These are phyloP conservation scores for Varanus komodoensis DNA, from an alignment of 2,113 vertebrate species.

Conservation along the genomic window DNA sequence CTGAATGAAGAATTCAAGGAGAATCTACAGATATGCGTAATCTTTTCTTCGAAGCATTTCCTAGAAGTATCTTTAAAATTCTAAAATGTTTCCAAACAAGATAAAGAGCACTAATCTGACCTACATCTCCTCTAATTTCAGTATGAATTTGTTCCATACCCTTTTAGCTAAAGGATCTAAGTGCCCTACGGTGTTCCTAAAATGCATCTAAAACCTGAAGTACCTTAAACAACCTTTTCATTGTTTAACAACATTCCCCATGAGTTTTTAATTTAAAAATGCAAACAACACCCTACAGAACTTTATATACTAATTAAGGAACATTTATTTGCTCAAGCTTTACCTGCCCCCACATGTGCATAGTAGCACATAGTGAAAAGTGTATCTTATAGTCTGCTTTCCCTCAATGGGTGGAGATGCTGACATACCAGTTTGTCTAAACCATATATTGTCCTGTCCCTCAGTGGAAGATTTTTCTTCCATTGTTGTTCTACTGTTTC, in stretches of 20 bases:
- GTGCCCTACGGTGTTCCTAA: not conserved
- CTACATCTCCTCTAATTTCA: not conserved
- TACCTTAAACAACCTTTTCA: not conserved
- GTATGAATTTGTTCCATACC: not conserved
- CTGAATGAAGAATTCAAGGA: not conserved
- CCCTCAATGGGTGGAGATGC: too few species aligned
- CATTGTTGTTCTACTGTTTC: too few species aligned
- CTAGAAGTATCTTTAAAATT: not conserved
- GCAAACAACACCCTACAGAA: not conserved
- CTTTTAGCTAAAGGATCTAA: not conserved
- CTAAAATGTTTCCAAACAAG: not conserved
- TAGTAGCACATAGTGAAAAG: too few species aligned
- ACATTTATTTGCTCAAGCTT: not conserved
- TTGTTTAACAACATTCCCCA: not conserved
- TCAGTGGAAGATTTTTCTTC: too few species aligned
- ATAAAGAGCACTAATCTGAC: not conserved
- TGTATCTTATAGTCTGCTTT: too few species aligned
- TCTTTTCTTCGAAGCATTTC: not conserved
- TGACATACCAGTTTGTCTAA: too few species aligned
- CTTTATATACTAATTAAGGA: not conserved
- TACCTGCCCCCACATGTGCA: not conserved
- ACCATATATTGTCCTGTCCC: too few species aligned
- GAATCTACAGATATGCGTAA: not conserved
- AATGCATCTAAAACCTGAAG: not conserved
- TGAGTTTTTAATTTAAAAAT: not conserved